Percentiles rank a stretch among this genome's conserved stretches.
Conservation (phyloP, 53 echinoderm and acorn worm genomes). For the Arbacia lixula region DNA sequence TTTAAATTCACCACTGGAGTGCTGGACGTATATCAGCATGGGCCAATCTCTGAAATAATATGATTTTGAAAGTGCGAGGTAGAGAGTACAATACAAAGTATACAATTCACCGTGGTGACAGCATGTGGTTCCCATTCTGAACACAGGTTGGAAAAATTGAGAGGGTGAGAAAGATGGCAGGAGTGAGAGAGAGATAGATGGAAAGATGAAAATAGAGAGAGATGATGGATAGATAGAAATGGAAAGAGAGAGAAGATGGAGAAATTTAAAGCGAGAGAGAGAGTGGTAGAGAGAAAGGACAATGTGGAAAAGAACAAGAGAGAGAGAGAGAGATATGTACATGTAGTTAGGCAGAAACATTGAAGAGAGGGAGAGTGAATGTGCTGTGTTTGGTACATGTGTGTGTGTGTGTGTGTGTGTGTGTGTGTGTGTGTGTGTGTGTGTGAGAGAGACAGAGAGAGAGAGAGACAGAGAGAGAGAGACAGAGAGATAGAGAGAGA, state of each 20-base stretch:
- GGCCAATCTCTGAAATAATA: no score
- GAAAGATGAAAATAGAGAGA: not conserved
- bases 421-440: no score
- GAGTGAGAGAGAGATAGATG: slow-evolving; percentile 5
- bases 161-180: not conserved
- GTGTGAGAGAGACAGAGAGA: not conserved
- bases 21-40: no score
- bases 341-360: no score
- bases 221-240: not conserved
- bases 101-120: no score
- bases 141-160: not conserved
- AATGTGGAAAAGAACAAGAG: no score
- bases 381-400: no score
- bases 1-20: no score
- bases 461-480: not conserved
- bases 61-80: no score
- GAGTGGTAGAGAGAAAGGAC: not conserved
- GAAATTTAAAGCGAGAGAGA: not conserved
- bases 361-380: no score
- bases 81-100: no score
- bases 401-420: no score
- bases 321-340: not conserved
- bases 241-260: not conserved
- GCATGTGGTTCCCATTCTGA: slow-evolving; percentile 26
- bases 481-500: not conserved